Percentiles rank a stretch among this genome's conserved stretches.
These are phyloP conservation scores for Gallinago solitaria DNA, from an alignment of 2,797 vertebrate species.

Conservation along the genomic window DNA sequence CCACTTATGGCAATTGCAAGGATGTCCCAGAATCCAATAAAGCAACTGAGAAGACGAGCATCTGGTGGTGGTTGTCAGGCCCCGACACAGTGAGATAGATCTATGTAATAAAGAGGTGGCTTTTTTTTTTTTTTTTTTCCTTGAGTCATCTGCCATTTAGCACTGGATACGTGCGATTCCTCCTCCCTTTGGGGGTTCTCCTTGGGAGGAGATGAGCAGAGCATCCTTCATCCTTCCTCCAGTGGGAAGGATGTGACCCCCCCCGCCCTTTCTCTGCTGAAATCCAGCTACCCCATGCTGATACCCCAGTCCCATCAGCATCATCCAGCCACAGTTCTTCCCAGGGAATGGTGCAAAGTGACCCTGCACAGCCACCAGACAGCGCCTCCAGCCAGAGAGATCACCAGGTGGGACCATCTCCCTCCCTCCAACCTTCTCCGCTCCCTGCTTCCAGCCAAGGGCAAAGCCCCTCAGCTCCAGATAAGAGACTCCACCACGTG, in stretches of 20 bases:
- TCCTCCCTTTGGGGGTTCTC: not conserved
- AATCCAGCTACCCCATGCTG: not conserved
- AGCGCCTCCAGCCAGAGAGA: not conserved
- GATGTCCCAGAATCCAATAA: slow-evolving; percentile 48
- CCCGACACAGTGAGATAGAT: not conserved
- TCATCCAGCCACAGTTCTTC: not conserved
- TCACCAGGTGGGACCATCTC: not conserved
- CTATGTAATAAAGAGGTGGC: not conserved
- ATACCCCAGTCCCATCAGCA: not conserved
- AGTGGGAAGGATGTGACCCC: not conserved
- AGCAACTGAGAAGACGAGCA: not conserved
- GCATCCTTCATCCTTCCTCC: not conserved
- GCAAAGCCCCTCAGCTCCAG: not conserved
- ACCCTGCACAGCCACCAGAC: not conserved
- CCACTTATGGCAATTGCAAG: slow-evolving; percentile 19
- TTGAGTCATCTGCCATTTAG: not conserved
- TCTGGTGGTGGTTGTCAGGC: not conserved
- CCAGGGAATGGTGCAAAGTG: not conserved
- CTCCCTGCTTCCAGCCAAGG: not conserved
- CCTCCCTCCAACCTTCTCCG: not conserved
- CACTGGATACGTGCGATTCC: not conserved
- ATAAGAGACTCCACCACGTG: not conserved
- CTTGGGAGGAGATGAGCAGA: not conserved
- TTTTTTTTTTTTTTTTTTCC: not conserved
- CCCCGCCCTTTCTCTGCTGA: not conserved